phyloP scores from a whole-genome alignment of 1,140 invertebrate genomes.

The Papilio polytes region DNA sequence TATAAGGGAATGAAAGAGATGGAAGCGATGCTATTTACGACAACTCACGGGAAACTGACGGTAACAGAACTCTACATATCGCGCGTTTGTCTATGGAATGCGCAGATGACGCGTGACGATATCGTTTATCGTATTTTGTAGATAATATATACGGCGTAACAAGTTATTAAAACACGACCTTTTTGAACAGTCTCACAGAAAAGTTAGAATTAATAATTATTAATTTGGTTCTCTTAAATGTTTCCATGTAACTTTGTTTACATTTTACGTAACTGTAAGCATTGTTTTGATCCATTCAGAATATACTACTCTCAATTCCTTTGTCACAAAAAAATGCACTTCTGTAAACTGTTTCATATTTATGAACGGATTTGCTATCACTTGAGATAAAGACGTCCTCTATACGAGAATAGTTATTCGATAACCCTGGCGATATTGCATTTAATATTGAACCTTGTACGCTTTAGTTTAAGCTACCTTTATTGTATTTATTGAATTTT shows the following conservation, averaged over 20 bases:
- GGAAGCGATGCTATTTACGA: neutral
- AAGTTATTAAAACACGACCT: conserved; percentile 6
- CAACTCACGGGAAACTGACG: neutral
- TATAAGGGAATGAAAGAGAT: neutral
- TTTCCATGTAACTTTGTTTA: neutral
- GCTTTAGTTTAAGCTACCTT: too few species aligned
- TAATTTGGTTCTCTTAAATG: neutral
- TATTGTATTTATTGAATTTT: too few species aligned
- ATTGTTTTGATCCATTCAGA: neutral
- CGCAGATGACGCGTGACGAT: neutral
- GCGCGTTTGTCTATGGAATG: conserved; percentile 13
- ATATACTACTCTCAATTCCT: neutral
- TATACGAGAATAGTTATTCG: neutral
- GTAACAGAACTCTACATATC: neutral
- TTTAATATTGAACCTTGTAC: too few species aligned
- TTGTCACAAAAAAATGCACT: neutral
- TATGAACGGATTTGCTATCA: neutral
- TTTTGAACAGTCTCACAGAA: neutral
- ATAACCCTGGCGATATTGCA: neutral
- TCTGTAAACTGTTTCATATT: neutral
- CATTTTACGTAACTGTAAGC: neutral
- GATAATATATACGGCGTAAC: conserved; percentile 14
- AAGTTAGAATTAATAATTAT: neutral
- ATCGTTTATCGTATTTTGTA: neutral
- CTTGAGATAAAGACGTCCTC: neutral